Evolutionary conservation across 2,797 vertebrate genomes (phyloP), one percentile per base, ranked within the genome.

Genomic region (Danio albolineatus): DNA sequence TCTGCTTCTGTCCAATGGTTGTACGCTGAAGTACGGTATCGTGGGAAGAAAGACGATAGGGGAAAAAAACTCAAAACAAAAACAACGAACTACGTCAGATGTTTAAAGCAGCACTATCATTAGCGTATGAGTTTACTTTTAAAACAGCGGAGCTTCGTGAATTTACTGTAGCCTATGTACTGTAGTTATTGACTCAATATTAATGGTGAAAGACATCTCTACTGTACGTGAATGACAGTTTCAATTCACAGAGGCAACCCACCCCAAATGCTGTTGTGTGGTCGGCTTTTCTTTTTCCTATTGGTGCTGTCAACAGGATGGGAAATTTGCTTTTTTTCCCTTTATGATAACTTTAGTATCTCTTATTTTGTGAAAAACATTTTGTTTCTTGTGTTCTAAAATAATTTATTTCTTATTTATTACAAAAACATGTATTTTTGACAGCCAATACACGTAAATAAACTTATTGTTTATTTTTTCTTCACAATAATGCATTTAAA

Each of bases 1-100:
- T 80, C 81, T 78, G 44, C 19, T 76, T 59, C 64, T 83, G 88
- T 78, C 93, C 93, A 94, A 93, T 93, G 78, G 87, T 51, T 59
- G 81, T 73, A 76, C 71, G 83, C 82, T 8, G 76, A 86, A 87
- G 91, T 89, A 80, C 88, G 91, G 85, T 39, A 78, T 86, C 73
- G 71, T 69, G n/a, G 84, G 84, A 81, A 64, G 43, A 84, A 75
- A 60, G 53, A 28, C 41, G 9, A 62, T 7, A 51, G 6, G n/a
- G 49, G 10, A 39, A 4, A 0, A 4, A 57, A 28, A 38, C 12
- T n/a, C 16, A 38, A 49, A 21, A 36, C 28, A 49, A 39, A 54
- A 21, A 38, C 21, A 36, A 10, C 28, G 39, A 77, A 53, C 79
- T 80, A 92, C 91, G 90, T 94, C 91, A 93, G 87, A 75, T 66